These are phyloP conservation scores for Gambusia affinis DNA, from an alignment of 2,113 vertebrate genomes.

Conservation along the genomic window DNA sequence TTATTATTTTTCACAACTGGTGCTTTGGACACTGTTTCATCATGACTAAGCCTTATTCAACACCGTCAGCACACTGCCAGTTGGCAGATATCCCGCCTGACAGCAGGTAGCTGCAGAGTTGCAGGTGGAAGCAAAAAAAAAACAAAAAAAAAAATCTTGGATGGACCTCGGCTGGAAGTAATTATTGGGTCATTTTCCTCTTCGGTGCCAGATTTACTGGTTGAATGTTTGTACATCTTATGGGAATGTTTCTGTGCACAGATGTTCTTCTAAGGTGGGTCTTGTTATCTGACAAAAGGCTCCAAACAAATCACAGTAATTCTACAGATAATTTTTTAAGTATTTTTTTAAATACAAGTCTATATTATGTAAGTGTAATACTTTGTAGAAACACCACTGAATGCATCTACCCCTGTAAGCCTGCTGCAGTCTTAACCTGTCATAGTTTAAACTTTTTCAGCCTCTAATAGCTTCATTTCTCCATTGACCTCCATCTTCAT, in stretches of 20 bases:
- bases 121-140: slow-evolving; percentile 28
- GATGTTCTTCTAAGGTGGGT: background rate
- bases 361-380: too few species aligned
- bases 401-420: too few species aligned
- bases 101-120: slow-evolving; percentile 48
- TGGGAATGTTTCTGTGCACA: background rate
- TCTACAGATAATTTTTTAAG: too few species aligned
- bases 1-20: slow-evolving; percentile 33
- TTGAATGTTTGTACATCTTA: background rate
- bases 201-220: background rate
- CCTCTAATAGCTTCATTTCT: too few species aligned
- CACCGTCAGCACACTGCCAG: slow-evolving; percentile 34
- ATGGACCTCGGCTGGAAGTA: slow-evolving; percentile 15
- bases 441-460: too few species aligned
- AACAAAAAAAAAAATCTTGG: slow-evolving; percentile 14
- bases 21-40: slow-evolving; percentile 41
- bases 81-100: slow-evolving; percentile 29
- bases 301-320: background rate
- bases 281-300: background rate
- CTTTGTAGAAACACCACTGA: too few species aligned
- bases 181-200: slow-evolving; percentile 19
- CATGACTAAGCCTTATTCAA: slow-evolving; percentile 61
- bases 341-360: too few species aligned
- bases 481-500: too few species aligned
- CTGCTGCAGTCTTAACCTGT: too few species aligned